phyloP scores from a whole-genome alignment of 2,113 vertebrate species.

The Erinaceus europaeus region DNA sequence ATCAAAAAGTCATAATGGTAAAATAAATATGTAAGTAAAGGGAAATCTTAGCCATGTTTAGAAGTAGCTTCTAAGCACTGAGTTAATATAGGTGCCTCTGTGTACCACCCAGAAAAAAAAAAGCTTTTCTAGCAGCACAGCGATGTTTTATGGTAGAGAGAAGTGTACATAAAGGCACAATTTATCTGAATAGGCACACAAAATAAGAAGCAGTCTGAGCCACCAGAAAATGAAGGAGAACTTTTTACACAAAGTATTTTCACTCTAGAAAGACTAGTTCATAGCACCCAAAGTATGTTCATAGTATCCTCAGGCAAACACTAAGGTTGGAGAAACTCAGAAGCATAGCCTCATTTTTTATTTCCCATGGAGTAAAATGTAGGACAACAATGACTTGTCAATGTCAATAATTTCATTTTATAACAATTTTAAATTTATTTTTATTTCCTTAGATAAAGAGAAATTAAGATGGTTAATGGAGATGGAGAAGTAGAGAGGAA shows the following conservation, averaged over 20 bases:
- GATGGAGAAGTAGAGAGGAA: too few relatives aligned
- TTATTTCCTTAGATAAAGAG: too few relatives aligned
- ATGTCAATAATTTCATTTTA: too few relatives aligned
- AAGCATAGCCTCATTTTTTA: not conserved
- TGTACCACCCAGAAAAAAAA: not conserved
- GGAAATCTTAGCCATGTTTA: not conserved
- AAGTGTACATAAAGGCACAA: conserved; percentile 63
- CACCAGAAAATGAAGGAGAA: conserved; percentile 48
- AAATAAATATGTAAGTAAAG: too few relatives aligned
- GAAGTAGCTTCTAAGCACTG: not conserved
- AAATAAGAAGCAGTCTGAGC: conserved; percentile 47
- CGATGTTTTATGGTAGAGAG: conserved; percentile 57
- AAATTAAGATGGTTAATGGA: too few relatives aligned
- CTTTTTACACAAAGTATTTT: conserved; percentile 50
- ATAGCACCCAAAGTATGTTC: not conserved
- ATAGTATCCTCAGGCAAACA: not conserved
- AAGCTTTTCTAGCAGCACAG: conserved; percentile 23
- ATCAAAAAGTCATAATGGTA: too few relatives aligned
- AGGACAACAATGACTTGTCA: conserved; percentile 17
- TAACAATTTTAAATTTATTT: too few relatives aligned
- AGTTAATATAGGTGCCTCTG: not conserved
- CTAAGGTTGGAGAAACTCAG: not conserved
- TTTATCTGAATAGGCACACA: conserved; percentile 26
- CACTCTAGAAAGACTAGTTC: conserved; percentile 37
- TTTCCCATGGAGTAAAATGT: not conserved